These are phyloP conservation scores for Passer domesticus DNA, from an alignment of 2,113 vertebrate species.

Conservation along the genomic window DNA sequence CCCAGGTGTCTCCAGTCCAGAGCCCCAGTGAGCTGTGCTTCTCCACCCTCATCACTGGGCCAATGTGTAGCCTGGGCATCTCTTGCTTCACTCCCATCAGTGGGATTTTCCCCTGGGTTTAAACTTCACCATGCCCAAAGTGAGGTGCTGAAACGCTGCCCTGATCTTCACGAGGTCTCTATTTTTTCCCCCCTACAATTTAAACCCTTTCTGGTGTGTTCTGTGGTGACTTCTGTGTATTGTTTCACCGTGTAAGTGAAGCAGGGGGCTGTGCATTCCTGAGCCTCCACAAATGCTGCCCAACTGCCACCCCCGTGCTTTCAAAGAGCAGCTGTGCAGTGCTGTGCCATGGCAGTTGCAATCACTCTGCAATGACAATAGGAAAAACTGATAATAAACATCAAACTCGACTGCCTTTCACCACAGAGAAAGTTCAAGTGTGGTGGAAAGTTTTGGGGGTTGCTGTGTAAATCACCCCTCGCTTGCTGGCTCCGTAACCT, in stretches of 20 bases:
- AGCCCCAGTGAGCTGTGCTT: not conserved
- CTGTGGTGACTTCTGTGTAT: not conserved
- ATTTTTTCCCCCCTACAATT: not conserved
- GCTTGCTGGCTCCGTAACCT: not conserved
- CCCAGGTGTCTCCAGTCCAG: not conserved
- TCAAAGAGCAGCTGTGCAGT: conserved; percentile 38
- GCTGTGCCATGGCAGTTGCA: not conserved
- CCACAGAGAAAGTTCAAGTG: conserved; percentile 23
- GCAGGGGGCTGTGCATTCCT: not conserved
- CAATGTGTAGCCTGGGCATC: accelerated
- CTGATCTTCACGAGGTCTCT: not conserved
- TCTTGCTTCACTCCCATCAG: not conserved
- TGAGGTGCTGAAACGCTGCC: not conserved
- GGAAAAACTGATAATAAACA: conserved; percentile 44
- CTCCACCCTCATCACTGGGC: not conserved
- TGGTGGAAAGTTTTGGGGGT: conserved; percentile 27
- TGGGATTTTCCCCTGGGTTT: not conserved
- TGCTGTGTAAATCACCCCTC: not conserved
- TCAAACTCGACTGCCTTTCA: conserved; percentile 45
- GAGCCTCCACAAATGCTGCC: not conserved
- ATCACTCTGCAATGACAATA: not conserved
- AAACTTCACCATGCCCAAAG: not conserved
- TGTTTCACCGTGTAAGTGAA: not conserved
- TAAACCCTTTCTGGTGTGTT: not conserved
- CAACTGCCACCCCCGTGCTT: conserved; percentile 6